Evolutionary conservation across 2,888 invertebrate genomes (phyloP), one percentile per base, ranked within the genome.

Genomic region (Smittia aterrima): DNA sequence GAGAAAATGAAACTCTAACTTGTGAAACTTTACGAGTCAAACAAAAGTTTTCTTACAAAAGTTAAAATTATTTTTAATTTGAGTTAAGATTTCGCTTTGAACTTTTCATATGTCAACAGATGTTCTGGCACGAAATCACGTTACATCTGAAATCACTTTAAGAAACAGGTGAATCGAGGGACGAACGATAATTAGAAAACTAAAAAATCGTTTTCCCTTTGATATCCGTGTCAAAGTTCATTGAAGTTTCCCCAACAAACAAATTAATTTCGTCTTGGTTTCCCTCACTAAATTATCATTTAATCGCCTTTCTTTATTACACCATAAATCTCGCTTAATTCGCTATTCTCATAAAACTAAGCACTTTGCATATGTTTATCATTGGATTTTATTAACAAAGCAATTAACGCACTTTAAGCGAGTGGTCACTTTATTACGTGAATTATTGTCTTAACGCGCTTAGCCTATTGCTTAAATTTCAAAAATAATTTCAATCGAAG

Each of bases 351-450:
- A 27, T 27, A 58, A 20, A 22, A 58, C 58, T 22, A 58, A 22
- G 20, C 64, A 6, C 27, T 27, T 58, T 64, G 64, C 25, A 25
- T 64, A 18, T 38, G 16, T 66, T 32, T 66, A 38, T 38, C 66
- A 32, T 66, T 16, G 18, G n/a, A 4, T 16, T 18, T 27, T 54
- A 9, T 27, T 3, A 13, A 16, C 9, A 32, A 66, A 66, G 11
- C 11, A 40, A 67, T 40, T 27, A 38, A 20, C n/a, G n/a, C 54
- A n/a, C 22, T 54, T 72, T 72, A 27, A 62, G 32, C 58, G 47
- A 27, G 70, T 27, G 54, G 20, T 40, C 67, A 70, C 27, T 70
- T 22, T n/a, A n/a, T n/a, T n/a, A n/a, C 13, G 18, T 22, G 58
- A 38, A 66, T 32, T 20, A 22, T 70, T n/a, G 9, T 4, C 7